Base-by-base conservation (phyloP, 2,888 invertebrate species). In the Gasteruption jaculator region DNA sequence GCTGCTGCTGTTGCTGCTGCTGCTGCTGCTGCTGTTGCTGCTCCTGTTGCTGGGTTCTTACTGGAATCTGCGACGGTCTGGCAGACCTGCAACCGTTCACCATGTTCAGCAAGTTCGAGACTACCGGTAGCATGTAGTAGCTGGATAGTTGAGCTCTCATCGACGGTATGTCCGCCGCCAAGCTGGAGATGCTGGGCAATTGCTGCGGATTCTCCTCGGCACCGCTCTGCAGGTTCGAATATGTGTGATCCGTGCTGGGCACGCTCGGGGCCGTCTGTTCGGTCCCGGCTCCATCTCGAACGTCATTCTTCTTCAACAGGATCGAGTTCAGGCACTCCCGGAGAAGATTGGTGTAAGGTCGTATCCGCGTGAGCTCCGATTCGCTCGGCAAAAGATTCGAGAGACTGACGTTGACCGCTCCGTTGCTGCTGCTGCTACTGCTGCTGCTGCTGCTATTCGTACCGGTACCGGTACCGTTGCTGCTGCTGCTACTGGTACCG, bases 241-340 rank as follows among this genome's bases (percentile, higher is more conserved):
- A 60, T 1, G 61, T 64, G 25, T 61, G 63, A 53, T 63, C 61
- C 30, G 49, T 48, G 22, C 16, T 58, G 15, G 49, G 50, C 10
- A 52, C 41, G 37, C 38, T 46, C 5, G 38, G 14, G 10, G 48
- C 16, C 8, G 36, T 14, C 3, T 44, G 45, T 5, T 31, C 25
- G 10, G 21, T 41, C n/a, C 41, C 32, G 29, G 24, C 24, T 2
- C 30, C 25, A 14, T 30, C 20, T 31, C 27, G 32, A 20, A 41
- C 52, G 15, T 30, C 38, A 32, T 38, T 43, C 4, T 38, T 43
- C n/a, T 43, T 39, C 20, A 45, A 51, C 7, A 57, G 31, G n/a
- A n/a, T n/a, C 18, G 43, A 45, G 22, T 53, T 45, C 16, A 52
- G 31, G 25, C 53, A 46, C 10, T 55, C 45, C 7, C 47, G 44